These are phyloP conservation scores for Sander vitreus DNA, from an alignment of 2,113 vertebrate genomes.

Conservation along the genomic window DNA sequence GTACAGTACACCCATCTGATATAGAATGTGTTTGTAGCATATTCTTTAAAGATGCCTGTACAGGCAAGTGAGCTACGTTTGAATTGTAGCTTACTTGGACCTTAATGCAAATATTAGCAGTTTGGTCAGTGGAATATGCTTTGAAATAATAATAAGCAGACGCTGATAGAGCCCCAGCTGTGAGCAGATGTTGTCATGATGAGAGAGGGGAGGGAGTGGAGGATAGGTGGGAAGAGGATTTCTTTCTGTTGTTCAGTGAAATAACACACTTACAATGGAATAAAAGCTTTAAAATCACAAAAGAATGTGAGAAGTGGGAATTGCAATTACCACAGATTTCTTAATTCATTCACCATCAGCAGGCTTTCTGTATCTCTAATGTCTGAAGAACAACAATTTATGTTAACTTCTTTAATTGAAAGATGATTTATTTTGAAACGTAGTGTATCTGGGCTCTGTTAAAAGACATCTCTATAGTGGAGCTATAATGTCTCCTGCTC, in stretches of 20 bases:
- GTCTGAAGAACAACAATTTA: not conserved
- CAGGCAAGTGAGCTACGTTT: not conserved
- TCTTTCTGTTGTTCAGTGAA: no score
- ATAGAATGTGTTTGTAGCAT: not conserved
- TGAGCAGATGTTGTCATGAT: conserved; percentile 15
- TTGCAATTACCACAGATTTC: not conserved
- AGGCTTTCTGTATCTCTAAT: not conserved
- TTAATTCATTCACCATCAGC: not conserved
- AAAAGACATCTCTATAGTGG: not conserved
- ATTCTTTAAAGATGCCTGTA: no score
- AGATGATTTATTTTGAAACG: not conserved
- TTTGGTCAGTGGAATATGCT: not conserved
- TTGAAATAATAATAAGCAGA: not conserved
- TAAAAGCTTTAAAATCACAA: not conserved
- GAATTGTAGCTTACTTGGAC: not conserved
- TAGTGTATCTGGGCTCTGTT: not conserved
- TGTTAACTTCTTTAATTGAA: not conserved
- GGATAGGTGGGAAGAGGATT: no score
- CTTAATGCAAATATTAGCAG: no score
- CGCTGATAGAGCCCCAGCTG: not conserved
- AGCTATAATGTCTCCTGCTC: not conserved
- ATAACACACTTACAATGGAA: no score
- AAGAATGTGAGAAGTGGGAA: not conserved
- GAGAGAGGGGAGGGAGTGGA: not conserved
- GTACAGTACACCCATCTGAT: not conserved